Evolutionary conservation across 2,888 invertebrate genomes (phyloP).

Genomic region (Leptura quadrifasciata): DNA sequence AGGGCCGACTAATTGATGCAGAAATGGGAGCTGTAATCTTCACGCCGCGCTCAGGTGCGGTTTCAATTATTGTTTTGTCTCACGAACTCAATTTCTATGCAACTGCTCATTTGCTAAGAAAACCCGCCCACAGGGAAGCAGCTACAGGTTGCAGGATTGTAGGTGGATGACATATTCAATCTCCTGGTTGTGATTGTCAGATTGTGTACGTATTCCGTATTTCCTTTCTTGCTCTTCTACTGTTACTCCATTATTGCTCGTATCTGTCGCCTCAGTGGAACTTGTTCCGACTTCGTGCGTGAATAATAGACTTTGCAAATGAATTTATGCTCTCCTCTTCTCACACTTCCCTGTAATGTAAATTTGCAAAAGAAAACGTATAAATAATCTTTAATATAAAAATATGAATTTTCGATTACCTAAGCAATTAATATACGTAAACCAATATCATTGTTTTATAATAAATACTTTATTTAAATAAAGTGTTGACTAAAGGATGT

Average conservation of each 20-base stretch:
- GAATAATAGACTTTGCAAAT: neutral
- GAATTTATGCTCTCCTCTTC: neutral
- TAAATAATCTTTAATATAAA: too few species aligned
- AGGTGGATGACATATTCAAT: slow-evolving; percentile 27
- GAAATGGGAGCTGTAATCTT: slow-evolving; percentile 73
- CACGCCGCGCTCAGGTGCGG: slow-evolving; percentile 69
- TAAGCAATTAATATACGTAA: too few species aligned
- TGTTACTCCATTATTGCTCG: neutral
- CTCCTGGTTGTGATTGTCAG: neutral
- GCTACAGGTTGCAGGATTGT: neutral
- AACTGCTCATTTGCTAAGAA: slow-evolving; percentile 67
- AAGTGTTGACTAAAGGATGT: too few species aligned
- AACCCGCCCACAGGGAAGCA: slow-evolving; percentile 31
- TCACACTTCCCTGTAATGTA: neutral
- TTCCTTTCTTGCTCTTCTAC: neutral
- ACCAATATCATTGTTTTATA: too few species aligned
- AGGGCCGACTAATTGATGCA: slow-evolving; percentile 73
- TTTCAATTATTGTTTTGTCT: slow-evolving; percentile 72
- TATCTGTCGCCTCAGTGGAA: neutral
- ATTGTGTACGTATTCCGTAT: neutral
- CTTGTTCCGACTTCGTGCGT: slow-evolving; percentile 7
- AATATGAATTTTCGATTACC: too few species aligned
- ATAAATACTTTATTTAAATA: too few species aligned
- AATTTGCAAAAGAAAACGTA: neutral
- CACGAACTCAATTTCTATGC: slow-evolving; percentile 71